Conservation (phyloP, 1,140 invertebrate species). For the Panagrolaimus sp. region DNA sequence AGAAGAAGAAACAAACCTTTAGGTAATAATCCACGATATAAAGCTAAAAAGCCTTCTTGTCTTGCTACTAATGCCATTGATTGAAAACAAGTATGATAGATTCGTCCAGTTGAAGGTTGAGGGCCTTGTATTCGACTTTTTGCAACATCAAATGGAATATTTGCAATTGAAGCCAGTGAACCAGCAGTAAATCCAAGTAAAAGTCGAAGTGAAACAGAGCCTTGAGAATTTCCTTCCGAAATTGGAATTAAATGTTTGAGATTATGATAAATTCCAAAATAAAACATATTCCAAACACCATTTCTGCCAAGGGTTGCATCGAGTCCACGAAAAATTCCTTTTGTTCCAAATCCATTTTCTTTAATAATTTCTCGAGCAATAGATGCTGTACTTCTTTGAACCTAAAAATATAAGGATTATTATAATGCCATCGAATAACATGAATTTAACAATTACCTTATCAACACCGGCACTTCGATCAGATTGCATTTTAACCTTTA, state of each 20-base stretch:
- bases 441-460: conserved; percentile 60
- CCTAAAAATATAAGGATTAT: conserved; percentile 57
- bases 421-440: not conserved
- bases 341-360: conserved; percentile 70
- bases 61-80: conserved; percentile 73
- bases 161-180: conserved; percentile 74
- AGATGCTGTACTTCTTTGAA: conserved; percentile 71
- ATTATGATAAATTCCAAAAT: conserved; percentile 88
- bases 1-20: conserved; percentile 63
- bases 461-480: conserved; percentile 65
- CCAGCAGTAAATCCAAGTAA: conserved; percentile 77
- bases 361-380: conserved; percentile 74
- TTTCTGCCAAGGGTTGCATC: conserved; percentile 79
- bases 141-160: conserved; percentile 91
- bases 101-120: conserved; percentile 71
- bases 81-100: conserved; percentile 73
- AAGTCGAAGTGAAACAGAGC: conserved; percentile 71
- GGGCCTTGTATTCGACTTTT: conserved; percentile 86
- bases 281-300: conserved; percentile 83
- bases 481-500: conserved; percentile 73
- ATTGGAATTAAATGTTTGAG: conserved; percentile 73
- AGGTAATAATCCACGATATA: conserved; percentile 84
- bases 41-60: conserved; percentile 78
- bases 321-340: conserved; percentile 79
- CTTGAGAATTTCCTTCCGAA: conserved; percentile 67